Base-by-base conservation (phyloP, 2,113 vertebrate genomes). In the Morone saxatilis region DNA sequence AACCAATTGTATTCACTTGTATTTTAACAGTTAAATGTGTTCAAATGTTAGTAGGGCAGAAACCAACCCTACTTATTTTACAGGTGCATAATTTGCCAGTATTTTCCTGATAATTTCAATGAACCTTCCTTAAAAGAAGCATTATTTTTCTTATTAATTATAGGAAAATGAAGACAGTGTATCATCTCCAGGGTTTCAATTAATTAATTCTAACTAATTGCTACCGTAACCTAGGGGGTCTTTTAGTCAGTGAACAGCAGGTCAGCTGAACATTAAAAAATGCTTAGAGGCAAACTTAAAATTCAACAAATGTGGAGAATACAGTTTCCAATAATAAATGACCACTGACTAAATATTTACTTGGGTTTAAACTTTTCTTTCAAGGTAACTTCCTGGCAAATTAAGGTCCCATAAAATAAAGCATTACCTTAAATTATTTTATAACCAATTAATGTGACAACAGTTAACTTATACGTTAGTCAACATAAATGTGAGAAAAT, bases 151-250 rank as follows among this genome's bases (percentile, higher is more conserved):
- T 25, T 65, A 54, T 76, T 68, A 68, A 68, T 59, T 22, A 59
- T 12, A 31, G 10, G 9, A 10, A 57, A 13, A 47, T 53, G 53
- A n/a, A 53, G 6, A n/a, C 47, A 51, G 12, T 38, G 11, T 22
- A 51, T 11, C 9, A 7, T 17, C 40, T 25, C 14, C 8, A 31
- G 38, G 12, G 50, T 43, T 25, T 20, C 41, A 31, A 22, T 73
- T 57, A 22, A 80, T 74, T 25, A 0, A 73, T 74, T 81, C 16
- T 12, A 14, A 60, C 31, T 50, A 60, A 70, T 61, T 78, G n/a
- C 14, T 22, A 25, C 9, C 6, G 0, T 70, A 53, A 53, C 17
- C 36, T 14, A 0, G 47, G 40, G n/a, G 16, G 40, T n/a, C 45
- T 50, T 22, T 40, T 1, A 41, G 36, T 53, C 31, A 43, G 38